Base-by-base conservation (phyloP, 2,113 vertebrate species). In the Atherinomorus stipes region DNA sequence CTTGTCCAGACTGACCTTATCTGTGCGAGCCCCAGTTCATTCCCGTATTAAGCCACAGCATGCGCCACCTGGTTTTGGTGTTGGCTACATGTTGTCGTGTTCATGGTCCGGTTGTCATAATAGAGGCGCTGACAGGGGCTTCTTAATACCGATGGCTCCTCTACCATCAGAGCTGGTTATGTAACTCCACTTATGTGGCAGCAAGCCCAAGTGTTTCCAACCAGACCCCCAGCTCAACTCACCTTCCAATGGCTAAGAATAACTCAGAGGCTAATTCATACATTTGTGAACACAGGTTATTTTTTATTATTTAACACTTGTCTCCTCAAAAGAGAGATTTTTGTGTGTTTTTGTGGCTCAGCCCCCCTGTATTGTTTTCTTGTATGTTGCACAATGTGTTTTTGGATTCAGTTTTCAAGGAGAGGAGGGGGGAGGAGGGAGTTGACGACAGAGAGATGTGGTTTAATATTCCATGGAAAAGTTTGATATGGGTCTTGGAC, bases 161-260 rank as follows among this genome's bases (percentile, higher is more conserved):
- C 71, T 69, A 84, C 85, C 77, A 75, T 85, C 80, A 88, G 84
- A 85, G 72, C 62, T 23, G 58, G 74, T 93, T 93, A 92, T 88
- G 77, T 89, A 93, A 93, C 72, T 70, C 28, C 64, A 70, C 72
- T 72, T 75, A 74, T 72, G 73, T 86, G 84, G 84, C 87, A 74
- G 59, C 7, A 15, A 69, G 85, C 83, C 86, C 78, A 71, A 78
- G 45, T 83, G 78, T 85, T 87, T 87, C 75, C 86, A 73, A 62
- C 45, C 40, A 62, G 75, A 84, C 78, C 85, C 66, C 76, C 64
- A 11, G 59, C 52, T 54, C 59, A 34, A 70, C 62, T 47, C 13
- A 56, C 81, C 66, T 76, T 63, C 28, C 15, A 37, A 11, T 37
- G 67, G 76, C 90, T 89, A 87, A 88, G 64, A 90, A 90, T 91